Percentiles rank a stretch among this genome's conserved stretches.
phyloP scores from a whole-genome alignment of 1,140 invertebrate genomes.

The Drosophila subpulchrella region DNA sequence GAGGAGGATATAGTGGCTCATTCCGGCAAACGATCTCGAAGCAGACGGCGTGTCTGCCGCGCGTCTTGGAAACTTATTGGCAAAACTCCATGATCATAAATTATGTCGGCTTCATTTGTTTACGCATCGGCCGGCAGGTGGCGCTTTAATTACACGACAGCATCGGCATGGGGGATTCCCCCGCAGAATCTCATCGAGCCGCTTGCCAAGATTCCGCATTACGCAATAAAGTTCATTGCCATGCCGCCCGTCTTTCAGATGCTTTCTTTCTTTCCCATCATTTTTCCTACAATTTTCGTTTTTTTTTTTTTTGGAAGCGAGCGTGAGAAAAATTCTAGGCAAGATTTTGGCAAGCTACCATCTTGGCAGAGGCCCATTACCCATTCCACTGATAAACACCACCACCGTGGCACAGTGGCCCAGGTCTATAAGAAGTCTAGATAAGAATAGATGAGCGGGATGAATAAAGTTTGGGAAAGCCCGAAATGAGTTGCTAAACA shows the following conservation, averaged over 20 bases:
- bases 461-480: neutral
- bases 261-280: conserved; percentile 52
- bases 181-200: conserved; percentile 36
- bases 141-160: conserved; percentile 73
- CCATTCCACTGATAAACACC: conserved; percentile 17
- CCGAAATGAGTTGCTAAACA: neutral
- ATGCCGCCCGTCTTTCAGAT: conserved; percentile 35
- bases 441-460: conserved; percentile 34
- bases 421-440: conserved; percentile 26
- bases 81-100: conserved; percentile 83
- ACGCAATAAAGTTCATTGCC: conserved; percentile 71
- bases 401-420: conserved; percentile 43
- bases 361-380: conserved; percentile 74
- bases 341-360: conserved; percentile 76
- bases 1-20: conserved; percentile 4
- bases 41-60: conserved; percentile 60
- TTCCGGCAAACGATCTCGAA: conserved; percentile 22
- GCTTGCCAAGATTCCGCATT: conserved; percentile 77
- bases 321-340: conserved; percentile 71
- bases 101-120: conserved; percentile 78
- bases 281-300: conserved; percentile 53
- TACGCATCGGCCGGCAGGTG: conserved; percentile 70
- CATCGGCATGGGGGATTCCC: conserved; percentile 61
- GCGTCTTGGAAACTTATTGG: conserved; percentile 67
- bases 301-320: conserved; percentile 71